phyloP scores from a whole-genome alignment of 1,140 invertebrate genomes.

The Ctenoplectra terminalis region DNA sequence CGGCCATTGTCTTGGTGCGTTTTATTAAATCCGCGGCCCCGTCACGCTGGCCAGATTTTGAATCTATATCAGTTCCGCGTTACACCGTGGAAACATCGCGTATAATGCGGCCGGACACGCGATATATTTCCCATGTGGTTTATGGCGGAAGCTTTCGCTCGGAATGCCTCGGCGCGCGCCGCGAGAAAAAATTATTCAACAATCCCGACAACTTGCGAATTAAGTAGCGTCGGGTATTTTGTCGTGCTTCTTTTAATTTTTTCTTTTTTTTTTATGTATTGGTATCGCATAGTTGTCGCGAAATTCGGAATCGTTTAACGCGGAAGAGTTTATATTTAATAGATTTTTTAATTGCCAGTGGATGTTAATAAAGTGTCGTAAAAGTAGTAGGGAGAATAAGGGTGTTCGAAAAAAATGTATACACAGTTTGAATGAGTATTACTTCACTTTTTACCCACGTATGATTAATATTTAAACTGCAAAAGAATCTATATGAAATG shows the following conservation, averaged over 20 bases:
- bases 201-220: neutral
- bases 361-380: too few species aligned
- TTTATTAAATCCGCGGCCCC: constrained; percentile 57
- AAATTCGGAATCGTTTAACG: too few species aligned
- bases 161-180: constrained; percentile 1
- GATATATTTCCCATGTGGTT: constrained; percentile 64
- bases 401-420: too few species aligned
- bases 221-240: neutral
- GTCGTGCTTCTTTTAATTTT: neutral
- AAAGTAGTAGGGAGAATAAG: too few species aligned
- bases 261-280: neutral
- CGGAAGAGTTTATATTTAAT: too few species aligned
- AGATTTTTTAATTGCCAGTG: too few species aligned
- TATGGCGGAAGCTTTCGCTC: constrained; percentile 48
- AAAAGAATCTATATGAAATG: too few species aligned
- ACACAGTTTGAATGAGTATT: too few species aligned
- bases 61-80: constrained; percentile 52
- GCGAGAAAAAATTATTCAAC: constrained; percentile 12
- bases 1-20: constrained; percentile 32
- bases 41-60: constrained; percentile 39
- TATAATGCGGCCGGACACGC: constrained; percentile 41
- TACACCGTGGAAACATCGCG: constrained; percentile 42
- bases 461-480: too few species aligned
- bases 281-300: neutral
- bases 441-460: too few species aligned